Conservation (phyloP, 2,797 vertebrate genomes). For the Hybognathus amarus region DNA sequence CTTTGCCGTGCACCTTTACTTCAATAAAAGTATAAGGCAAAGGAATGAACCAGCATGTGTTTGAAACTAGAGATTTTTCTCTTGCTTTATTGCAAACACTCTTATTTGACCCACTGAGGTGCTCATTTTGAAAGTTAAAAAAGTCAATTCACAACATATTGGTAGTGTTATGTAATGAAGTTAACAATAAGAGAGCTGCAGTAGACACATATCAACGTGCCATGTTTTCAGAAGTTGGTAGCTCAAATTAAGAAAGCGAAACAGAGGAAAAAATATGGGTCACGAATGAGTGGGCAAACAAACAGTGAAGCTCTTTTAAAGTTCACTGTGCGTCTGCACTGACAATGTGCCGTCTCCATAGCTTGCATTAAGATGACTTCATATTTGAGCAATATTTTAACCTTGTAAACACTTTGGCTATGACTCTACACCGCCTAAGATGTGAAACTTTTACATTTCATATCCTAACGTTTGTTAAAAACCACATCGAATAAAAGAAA, state of each 20-base stretch:
- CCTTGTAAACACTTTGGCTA: neutral
- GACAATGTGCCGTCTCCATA: neutral
- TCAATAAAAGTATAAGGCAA: neutral
- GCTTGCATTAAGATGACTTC: neutral
- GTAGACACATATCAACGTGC: neutral
- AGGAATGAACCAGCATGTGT: neutral
- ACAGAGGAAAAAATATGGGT: slow-evolving; percentile 27
- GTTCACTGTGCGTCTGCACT: neutral
- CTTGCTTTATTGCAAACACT: neutral
- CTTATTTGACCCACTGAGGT: neutral
- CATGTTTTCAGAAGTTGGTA: slow-evolving; percentile 14
- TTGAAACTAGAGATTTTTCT: neutral
- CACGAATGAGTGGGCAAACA: slow-evolving; percentile 22
- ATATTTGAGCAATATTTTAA: neutral
- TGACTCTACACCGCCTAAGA: neutral
- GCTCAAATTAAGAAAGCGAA: slow-evolving; percentile 5
- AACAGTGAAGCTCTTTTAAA: slow-evolving; percentile 9
- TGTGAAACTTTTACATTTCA: neutral
- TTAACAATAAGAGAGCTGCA: slow-evolving; percentile 6
- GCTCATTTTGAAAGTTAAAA: slow-evolving; percentile 1
- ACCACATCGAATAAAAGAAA: slow-evolving; percentile 3
- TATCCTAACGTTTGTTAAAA: neutral
- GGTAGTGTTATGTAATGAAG: neutral
- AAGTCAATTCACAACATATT: slow-evolving; percentile 11
- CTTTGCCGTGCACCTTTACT: neutral